Conservation (phyloP, 2,797 vertebrate genomes). For the Alca torda region DNA sequence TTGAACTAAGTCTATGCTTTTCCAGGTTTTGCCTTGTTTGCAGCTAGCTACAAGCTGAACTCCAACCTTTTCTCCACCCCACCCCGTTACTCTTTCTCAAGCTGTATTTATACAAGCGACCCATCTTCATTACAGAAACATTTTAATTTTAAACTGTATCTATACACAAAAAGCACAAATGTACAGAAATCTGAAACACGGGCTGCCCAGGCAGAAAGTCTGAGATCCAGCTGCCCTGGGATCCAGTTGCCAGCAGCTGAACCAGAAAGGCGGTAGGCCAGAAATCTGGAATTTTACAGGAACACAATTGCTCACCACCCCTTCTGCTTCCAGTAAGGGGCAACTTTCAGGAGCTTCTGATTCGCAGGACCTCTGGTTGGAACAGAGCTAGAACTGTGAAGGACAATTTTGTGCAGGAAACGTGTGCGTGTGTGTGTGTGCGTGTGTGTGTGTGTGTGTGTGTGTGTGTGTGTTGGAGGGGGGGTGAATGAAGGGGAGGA, state of each 20-base stretch:
- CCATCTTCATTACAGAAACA: background rate
- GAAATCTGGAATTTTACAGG: background rate
- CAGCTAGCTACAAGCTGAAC: background rate
- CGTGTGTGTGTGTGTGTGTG: too few species aligned
- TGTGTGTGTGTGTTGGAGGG: too few species aligned
- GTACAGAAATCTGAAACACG: background rate
- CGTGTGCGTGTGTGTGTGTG: fast-evolving
- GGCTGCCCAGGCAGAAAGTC: background rate
- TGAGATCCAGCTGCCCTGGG: background rate
- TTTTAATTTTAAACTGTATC: background rate
- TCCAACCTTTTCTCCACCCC: background rate
- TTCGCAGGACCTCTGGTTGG: background rate
- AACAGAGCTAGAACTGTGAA: background rate
- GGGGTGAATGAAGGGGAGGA: background rate
- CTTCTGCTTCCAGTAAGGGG: background rate
- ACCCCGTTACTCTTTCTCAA: background rate
- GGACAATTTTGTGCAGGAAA: background rate
- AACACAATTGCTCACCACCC: background rate
- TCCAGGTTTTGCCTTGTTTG: background rate
- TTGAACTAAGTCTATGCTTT: background rate
- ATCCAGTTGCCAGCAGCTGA: background rate
- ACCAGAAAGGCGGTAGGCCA: background rate
- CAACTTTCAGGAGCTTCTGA: background rate
- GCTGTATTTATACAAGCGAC: background rate
- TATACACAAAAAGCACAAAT: background rate